Evolutionary conservation across 2,888 invertebrate genomes (phyloP).

Genomic region (Trichopria drosophilae): DNA sequence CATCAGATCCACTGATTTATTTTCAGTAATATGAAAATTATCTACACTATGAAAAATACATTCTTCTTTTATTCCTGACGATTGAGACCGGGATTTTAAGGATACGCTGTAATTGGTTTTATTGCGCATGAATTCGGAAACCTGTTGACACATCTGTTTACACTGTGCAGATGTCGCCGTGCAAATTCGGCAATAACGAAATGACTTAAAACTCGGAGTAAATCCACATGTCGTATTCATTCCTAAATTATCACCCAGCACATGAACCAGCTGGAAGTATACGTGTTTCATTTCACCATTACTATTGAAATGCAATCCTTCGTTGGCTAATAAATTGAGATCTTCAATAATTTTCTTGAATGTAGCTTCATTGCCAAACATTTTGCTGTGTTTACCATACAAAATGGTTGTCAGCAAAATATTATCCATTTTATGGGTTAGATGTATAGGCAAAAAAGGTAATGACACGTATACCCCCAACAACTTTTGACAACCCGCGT

Average conservation of each 20-base stretch:
- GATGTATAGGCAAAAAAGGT: slow-evolving; percentile 20
- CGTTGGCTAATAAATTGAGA: slow-evolving; percentile 13
- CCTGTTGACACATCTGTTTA: too few species aligned
- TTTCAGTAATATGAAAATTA: too few species aligned
- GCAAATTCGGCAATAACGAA: slow-evolving; percentile 6
- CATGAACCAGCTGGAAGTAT: slow-evolving; percentile 8
- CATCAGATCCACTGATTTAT: too few species aligned
- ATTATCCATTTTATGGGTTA: slow-evolving; percentile 10
- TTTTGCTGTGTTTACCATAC: slow-evolving; percentile 18
- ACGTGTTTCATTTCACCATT: slow-evolving; percentile 1
- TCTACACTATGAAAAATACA: too few species aligned
- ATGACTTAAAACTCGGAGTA: neutral
- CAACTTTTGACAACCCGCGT: slow-evolving; percentile 25
- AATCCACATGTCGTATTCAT: slow-evolving; percentile 8
- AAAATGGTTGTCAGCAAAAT: slow-evolving; percentile 17
- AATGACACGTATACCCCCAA: slow-evolving; percentile 22
- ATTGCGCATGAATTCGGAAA: too few species aligned
- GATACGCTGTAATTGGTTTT: too few species aligned
- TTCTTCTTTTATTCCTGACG: too few species aligned
- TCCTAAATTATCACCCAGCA: slow-evolving; percentile 12
- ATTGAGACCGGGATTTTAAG: too few species aligned
- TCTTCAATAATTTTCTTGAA: slow-evolving; percentile 22
- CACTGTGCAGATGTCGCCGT: too few species aligned
- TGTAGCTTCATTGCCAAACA: slow-evolving; percentile 14
- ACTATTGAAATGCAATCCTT: neutral